Percentiles rank a stretch among this genome's conserved stretches.
These are phyloP conservation scores for Paramisgurnus dabryanus DNA, from an alignment of 2,113 vertebrate species.

Conservation along the genomic window DNA sequence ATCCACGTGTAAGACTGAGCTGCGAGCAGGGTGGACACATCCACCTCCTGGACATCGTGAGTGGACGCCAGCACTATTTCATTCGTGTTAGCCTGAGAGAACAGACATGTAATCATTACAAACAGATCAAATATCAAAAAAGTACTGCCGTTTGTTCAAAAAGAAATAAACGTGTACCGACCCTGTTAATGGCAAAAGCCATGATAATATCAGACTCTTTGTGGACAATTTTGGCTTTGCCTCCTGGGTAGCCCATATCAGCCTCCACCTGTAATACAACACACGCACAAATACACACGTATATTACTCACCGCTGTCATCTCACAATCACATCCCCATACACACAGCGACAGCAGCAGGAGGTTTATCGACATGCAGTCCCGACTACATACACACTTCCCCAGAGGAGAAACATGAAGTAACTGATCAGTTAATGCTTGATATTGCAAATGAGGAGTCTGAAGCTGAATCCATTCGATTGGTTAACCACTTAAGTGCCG, in stretches of 20 bases:
- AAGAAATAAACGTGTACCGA: constrained; percentile 54
- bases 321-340: constrained; percentile 44
- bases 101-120: neutral
- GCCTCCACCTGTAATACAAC: constrained; percentile 88
- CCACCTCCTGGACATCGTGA: constrained; percentile 96
- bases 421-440: constrained; percentile 14
- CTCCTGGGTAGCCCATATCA: constrained; percentile 94
- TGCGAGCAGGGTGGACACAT: constrained; percentile 88
- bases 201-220: constrained; percentile 99
- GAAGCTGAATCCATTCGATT: constrained; percentile 1
- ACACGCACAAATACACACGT: neutral
- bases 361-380: constrained; percentile 5
- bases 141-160: no score
- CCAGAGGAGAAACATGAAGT: neutral
- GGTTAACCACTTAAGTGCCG: constrained; percentile 1
- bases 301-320: neutral
- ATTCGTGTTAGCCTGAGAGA: constrained; percentile 84
- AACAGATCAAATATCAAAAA: neutral
- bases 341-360: constrained; percentile 27
- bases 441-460: constrained; percentile 20
- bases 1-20: constrained; percentile 96
- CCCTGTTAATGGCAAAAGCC: constrained; percentile 97
- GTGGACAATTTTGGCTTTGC: constrained; percentile 96
- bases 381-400: constrained; percentile 33
- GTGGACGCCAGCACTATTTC: constrained; percentile 97